Conservation (phyloP, 2,797 vertebrate genomes). For the Lepilemur septentrionalis region DNA sequence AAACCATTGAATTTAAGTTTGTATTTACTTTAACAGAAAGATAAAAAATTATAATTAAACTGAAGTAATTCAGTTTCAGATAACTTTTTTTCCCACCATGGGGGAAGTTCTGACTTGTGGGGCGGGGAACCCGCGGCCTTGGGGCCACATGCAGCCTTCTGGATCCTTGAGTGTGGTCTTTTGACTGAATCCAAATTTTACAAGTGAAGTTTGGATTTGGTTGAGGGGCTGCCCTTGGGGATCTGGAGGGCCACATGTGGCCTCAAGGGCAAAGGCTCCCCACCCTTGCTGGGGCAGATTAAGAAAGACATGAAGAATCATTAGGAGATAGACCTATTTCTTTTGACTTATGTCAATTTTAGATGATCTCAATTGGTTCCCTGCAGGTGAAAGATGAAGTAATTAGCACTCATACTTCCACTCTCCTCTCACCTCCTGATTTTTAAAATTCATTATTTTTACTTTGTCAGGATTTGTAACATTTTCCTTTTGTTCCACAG, state of each 20-base stretch:
- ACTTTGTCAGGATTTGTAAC: not conserved
- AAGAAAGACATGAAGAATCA: not conserved
- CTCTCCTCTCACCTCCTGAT: not conserved
- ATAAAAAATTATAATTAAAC: not conserved
- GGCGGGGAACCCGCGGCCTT: too few relatives aligned
- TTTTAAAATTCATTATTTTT: not conserved
- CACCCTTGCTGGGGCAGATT: not conserved
- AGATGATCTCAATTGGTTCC: not conserved
- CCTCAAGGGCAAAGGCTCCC: not conserved
- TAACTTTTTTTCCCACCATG: not conserved
- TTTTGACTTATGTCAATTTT: not conserved
- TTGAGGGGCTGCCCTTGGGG: not conserved
- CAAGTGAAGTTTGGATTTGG: not conserved
- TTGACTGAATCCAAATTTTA: not conserved
- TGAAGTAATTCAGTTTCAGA: not conserved
- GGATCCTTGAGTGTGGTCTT: not conserved
- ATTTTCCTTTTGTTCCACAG: not conserved
- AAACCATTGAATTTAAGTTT: not conserved
- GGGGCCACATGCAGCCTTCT: not conserved
- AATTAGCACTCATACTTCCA: not conserved
- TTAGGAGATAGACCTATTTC: not conserved
- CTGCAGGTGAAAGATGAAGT: not conserved
- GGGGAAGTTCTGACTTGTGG: not conserved
- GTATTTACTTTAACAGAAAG: constrained; percentile 17
- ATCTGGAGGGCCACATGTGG: not conserved